Evolutionary conservation across 2,113 vertebrate genomes (phyloP), one percentile per base, ranked within the genome.

Genomic region (Boleophthalmus pectinirostris): DNA sequence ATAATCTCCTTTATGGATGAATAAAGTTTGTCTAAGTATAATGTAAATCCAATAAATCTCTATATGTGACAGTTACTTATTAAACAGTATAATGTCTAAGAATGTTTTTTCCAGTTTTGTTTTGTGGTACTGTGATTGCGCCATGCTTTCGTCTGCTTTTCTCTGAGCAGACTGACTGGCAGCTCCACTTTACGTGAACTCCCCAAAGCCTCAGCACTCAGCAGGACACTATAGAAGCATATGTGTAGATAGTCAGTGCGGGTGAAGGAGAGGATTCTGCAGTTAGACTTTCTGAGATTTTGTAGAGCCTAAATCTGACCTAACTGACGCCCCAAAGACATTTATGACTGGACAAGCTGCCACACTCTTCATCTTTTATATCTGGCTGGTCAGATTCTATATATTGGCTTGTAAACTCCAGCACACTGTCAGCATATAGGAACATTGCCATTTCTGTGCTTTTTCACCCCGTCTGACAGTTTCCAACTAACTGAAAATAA

Each of bases 251-350:
- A 66, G 67, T 43, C 38, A 60, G 72, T 57, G 68, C 70, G 77
- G 71, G 64, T 78, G 61, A 74, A 74, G 65, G 54, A 45, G 58
- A 75, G 73, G 86, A 74, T 71, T 79, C 61, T 3, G 61, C 69
- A 77, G 81, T 77, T 83, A 74, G 82, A 83, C 81, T 85, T 89
- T 80, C 61, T 46, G 51, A 79, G 67, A 73, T 81, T 71, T 82
- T 45, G 74, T 75, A 25, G 69, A 66, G 60, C 71, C 54, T 64
- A 66, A 78, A 61, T 46, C 57, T 23, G 49, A 61, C 66, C 65
- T 75, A 46, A 24, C 61, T 58, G 68, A 33, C 73, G 77, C 63
- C 68, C 63, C 49, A 54, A 74, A 66, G 75, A 65, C 60, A 69
- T 83, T 68, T 60, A 38, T 47, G 58, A 23, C 53, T 49, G 45